Evolutionary conservation across 2,797 vertebrate species (phyloP), one percentile per base, ranked within the genome.

Genomic region (Muscicapa striata): DNA sequence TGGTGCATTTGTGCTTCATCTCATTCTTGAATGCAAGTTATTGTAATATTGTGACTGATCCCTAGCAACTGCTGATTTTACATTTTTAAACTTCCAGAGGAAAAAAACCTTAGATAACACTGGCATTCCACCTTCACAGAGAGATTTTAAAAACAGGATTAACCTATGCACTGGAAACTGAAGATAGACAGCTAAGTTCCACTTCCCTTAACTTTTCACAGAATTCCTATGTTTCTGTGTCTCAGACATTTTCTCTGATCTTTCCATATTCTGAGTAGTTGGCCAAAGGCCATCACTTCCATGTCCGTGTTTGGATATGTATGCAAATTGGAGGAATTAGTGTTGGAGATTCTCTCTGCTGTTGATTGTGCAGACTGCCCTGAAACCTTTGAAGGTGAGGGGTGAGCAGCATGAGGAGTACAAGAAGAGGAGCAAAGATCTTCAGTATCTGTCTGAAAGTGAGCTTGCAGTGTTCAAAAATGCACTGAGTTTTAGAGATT

Each of bases 21-120:
- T 74, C 82, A 20, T 78, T 78, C 43, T 69, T 54, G 78, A 82
- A 62, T 80, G 79, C 59, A 72, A 51, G 74, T 73, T 87, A 78
- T 58, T 88, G 78, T 79, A 88, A 67, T 93, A 27, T 74, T 93
- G 83, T 93, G 78, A 83, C 62, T 90, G 86, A 86, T 82, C 79
- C 89, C 76, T 92, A 93, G 69, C 79, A 91, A 94, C 64, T 91
- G 68, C 58, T 30, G 20, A 34, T 84, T 89, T 41, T 38, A 40
- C 57, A 66, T 68, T 83, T 91, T 82, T 82, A 73, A 82, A 73
- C 38, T 90, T 90, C 48, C 63, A 63, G 48, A 87, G 81, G 57
- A 49, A 62, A 82, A 82, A 93, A 75, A 43, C 18, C 32, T 41
- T 69, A 66, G 72, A n/a, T 91, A 82, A 80, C 68, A 22, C 48